Base-by-base conservation (phyloP, 2,797 vertebrate genomes). In the Galagoides demidoff region DNA sequence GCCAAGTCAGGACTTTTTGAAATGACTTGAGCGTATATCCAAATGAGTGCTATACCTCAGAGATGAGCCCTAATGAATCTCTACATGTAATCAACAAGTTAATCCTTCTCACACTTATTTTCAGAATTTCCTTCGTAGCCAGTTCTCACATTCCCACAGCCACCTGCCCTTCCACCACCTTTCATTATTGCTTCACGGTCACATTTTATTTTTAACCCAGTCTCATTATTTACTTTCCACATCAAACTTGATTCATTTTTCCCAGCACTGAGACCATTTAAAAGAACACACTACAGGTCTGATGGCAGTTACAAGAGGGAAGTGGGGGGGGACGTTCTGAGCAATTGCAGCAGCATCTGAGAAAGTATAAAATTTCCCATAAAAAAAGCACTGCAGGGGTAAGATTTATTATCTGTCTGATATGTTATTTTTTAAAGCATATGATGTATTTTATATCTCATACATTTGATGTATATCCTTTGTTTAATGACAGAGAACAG, bases 241-340 rank as follows among this genome's bases (percentile, higher is more conserved):
- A 7, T 29, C 90, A 79, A 84, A 95, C 2, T 20, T 92, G 78
- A 39, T 92, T 94, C 61, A 13, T 85, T 85, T 92, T 73, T 81
- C 66, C 66, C 70, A 77, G 34, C 22, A 39, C 34, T 57, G 43
- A 85, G 34, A 89, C 88, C 3, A 78, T 7, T 29, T 73, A 79
- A 85, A 85, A 90, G 55, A 89, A 87, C 7, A 63, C 31, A 27
- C 70, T 39, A 9, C 7, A 43, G 4, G 7, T 34, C 61, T 68
- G 61, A 81, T 0, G 45, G 34, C 34, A 87, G 52, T 52, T 83
- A 59, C n/a, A 55, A 74, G 73, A 68, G n/a, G 81, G 22, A 89
- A 91, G 20, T 16, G 7, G 5, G n/a, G n/a, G 45, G n/a, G 89
- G 89, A 87, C 64, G 20, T 85, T 94, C 70, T 85, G 55, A 92